These are phyloP conservation scores for Palythoa grandiflora DNA, from an alignment of 92 coral and sea anemone genomes.

Conservation along the genomic window DNA sequence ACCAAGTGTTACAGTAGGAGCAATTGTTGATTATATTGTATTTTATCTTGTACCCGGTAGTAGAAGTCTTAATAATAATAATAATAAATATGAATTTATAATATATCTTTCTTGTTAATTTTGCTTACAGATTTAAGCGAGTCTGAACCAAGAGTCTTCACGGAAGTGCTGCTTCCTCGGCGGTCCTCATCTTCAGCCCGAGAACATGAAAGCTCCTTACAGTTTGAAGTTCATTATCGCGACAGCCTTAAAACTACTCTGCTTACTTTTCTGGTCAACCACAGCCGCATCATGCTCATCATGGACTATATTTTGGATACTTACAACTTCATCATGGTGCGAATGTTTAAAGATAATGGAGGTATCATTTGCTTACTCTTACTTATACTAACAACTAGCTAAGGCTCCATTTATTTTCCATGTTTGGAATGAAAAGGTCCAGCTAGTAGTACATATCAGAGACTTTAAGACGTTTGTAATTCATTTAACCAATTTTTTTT, in stretches of 20 bases:
- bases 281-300: conserved; percentile 93
- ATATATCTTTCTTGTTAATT: too few relatives aligned
- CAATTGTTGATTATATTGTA: too few relatives aligned
- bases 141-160: conserved; percentile 83
- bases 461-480: too few relatives aligned
- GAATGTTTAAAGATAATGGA: conserved; percentile 78
- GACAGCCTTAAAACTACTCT: conserved; percentile 85
- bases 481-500: too few relatives aligned
- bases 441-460: too few relatives aligned
- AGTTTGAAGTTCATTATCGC: conserved; percentile 96
- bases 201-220: conserved; percentile 71
- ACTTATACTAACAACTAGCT: too few relatives aligned
- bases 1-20: too few relatives aligned
- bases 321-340: conserved; percentile 95
- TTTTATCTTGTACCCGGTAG: not conserved
- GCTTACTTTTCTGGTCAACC: conserved; percentile 88
- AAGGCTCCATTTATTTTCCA: too few relatives aligned
- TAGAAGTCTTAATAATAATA: too few relatives aligned
- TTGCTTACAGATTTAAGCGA: conserved; percentile 65
- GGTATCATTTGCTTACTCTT: conserved; percentile 14
- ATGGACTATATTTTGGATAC: conserved; percentile 91
- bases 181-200: conserved; percentile 55
- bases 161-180: conserved; percentile 84
- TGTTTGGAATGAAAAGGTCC: too few relatives aligned
- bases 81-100: too few relatives aligned